Percentiles rank a stretch among this genome's conserved stretches.
Evolutionary conservation across 1,140 invertebrate species (phyloP).

Genomic region (Cydia strobilella): DNA sequence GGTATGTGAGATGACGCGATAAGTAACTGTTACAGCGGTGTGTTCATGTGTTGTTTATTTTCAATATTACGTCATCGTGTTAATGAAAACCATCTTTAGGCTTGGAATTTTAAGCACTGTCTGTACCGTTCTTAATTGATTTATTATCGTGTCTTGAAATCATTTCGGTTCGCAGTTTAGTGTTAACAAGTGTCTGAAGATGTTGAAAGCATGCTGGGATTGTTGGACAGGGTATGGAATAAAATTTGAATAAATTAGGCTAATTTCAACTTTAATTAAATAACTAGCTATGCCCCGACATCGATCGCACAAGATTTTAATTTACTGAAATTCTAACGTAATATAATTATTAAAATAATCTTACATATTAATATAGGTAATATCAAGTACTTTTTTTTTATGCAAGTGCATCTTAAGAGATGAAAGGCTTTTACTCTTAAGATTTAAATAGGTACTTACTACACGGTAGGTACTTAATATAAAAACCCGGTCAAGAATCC

Average conservation of each 20-base stretch:
- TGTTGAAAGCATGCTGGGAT: conserved; percentile 72
- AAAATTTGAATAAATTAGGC: neutral
- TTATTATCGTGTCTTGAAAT: conserved; percentile 39
- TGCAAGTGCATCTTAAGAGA: too few species aligned
- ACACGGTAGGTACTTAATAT: too few species aligned
- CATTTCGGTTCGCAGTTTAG: conserved; percentile 31
- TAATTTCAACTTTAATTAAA: neutral
- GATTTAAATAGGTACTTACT: too few species aligned
- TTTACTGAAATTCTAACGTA: too few species aligned
- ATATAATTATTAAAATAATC: too few species aligned
- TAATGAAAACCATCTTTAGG: conserved; percentile 23
- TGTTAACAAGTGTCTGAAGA: conserved; percentile 47
- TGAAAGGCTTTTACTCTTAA: too few species aligned
- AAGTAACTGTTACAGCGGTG: conserved; percentile 42
- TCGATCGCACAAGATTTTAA: too few species aligned
- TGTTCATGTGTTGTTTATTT: conserved; percentile 57
- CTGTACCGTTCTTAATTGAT: conserved; percentile 23
- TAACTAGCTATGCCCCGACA: too few species aligned
- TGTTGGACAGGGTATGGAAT: conserved; percentile 60
- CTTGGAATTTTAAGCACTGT: conserved; percentile 26
- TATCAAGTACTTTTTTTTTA: too few species aligned
- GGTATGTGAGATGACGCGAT: conserved; percentile 27
- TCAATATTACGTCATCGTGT: conserved; percentile 67
- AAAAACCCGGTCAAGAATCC: too few species aligned
- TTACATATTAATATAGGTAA: too few species aligned